These are phyloP conservation scores for Drosophila borborema DNA, from an alignment of 2,888 invertebrate species.

Conservation along the genomic window DNA sequence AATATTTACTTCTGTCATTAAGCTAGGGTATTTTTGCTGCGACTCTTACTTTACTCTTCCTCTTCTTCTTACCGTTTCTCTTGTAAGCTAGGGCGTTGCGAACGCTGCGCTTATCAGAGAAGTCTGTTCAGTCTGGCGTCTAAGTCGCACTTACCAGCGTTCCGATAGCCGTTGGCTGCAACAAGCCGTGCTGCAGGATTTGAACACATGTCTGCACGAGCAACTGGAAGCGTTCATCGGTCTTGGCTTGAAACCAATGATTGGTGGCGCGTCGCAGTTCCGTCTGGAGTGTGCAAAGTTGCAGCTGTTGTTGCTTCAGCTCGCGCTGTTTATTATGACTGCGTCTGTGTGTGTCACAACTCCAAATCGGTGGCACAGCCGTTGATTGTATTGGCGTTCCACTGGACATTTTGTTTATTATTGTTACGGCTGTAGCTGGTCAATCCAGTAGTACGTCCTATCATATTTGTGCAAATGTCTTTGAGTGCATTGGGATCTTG, in stretches of 20 bases:
- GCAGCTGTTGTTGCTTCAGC: constrained; percentile 35
- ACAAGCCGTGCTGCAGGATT: constrained; percentile 73
- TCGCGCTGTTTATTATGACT: constrained; percentile 41
- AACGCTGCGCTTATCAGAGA: constrained; percentile 14
- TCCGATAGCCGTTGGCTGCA: constrained; percentile 36
- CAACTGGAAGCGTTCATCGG: constrained; percentile 45
- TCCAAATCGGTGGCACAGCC: constrained; percentile 39
- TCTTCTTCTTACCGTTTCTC: neutral
- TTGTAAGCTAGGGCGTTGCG: constrained; percentile 26
- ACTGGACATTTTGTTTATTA: constrained; percentile 30
- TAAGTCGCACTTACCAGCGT: constrained; percentile 24
- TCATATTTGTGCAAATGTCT: constrained; percentile 32
- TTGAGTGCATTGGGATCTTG: constrained; percentile 36
- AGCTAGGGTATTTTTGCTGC: neutral
- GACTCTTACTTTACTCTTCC: neutral
- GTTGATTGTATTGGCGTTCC: constrained; percentile 12
- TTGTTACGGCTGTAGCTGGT: constrained; percentile 9
- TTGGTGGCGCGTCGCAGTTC: constrained; percentile 60
- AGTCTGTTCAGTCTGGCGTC: neutral
- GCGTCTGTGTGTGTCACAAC: constrained; percentile 45
- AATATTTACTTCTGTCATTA: neutral
- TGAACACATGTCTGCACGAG: constrained; percentile 67
- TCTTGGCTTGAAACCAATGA: constrained; percentile 65
- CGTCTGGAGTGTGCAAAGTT: constrained; percentile 32
- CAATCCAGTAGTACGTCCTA: constrained; percentile 8